These are phyloP conservation scores for Brachionus rubens DNA, from an alignment of 1,140 invertebrate species.

Conservation along the genomic window DNA sequence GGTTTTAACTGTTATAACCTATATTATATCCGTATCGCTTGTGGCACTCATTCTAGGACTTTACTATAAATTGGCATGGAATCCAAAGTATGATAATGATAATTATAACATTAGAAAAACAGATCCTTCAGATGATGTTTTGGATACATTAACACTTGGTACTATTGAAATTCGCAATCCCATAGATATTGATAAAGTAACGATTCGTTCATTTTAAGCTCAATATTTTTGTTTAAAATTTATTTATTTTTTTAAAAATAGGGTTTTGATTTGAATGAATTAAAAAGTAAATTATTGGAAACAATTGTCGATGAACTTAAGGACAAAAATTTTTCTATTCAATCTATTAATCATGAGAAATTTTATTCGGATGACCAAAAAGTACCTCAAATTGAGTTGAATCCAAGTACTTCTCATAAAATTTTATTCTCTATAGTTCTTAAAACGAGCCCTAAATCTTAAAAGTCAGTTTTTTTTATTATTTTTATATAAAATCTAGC, in stretches of 20 bases:
- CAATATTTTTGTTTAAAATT: not conserved
- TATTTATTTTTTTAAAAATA: not conserved
- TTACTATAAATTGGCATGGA: conserved; percentile 93
- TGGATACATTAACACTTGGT: not conserved
- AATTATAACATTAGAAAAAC: not conserved
- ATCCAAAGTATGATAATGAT: conserved; percentile 64
- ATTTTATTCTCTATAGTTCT: too few species aligned
- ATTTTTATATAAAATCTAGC: too few species aligned
- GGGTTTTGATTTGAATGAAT: not conserved
- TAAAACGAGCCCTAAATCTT: too few species aligned
- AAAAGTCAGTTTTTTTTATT: too few species aligned
- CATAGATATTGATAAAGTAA: not conserved
- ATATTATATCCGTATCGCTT: conserved; percentile 87
- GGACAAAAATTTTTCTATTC: not conserved
- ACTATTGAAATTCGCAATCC: not conserved
- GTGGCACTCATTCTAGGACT: conserved; percentile 88
- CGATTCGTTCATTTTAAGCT: not conserved
- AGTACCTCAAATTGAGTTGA: too few species aligned
- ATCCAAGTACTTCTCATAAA: too few species aligned
- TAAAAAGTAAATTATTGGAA: not conserved
- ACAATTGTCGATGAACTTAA: not conserved
- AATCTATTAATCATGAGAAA: too few species aligned
- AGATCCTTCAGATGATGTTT: not conserved
- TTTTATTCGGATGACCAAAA: too few species aligned
- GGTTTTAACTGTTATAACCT: conserved; percentile 89